Percentiles rank a stretch among this genome's conserved stretches.
These are phyloP conservation scores for Burhinus oedicnemus DNA, from an alignment of 2,113 vertebrate species.

Conservation along the genomic window DNA sequence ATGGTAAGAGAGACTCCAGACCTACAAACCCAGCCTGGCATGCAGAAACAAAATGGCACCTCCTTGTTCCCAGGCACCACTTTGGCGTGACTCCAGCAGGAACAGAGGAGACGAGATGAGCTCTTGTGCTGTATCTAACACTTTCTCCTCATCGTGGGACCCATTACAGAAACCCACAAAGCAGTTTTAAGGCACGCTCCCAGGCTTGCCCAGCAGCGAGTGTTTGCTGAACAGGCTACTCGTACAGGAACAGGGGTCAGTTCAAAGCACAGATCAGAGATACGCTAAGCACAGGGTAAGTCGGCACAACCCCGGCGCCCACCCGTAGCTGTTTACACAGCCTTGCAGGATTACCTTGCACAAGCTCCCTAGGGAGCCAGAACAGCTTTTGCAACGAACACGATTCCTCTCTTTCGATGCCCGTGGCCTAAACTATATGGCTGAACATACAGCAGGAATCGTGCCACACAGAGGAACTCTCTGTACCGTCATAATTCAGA, in stretches of 20 bases:
- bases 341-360: neutral
- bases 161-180: neutral
- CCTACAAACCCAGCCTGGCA: neutral
- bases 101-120: neutral
- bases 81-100: neutral
- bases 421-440: fast-evolving
- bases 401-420: neutral
- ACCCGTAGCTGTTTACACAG: neutral
- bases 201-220: neutral
- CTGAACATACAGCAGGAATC: neutral
- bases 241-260: neutral
- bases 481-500: fast-evolving
- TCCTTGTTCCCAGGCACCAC: neutral
- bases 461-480: neutral
- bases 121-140: neutral
- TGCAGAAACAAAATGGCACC: slow-evolving; percentile 20
- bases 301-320: neutral
- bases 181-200: neutral
- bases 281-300: too few species aligned
- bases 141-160: neutral
- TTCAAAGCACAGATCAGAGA: neutral
- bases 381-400: neutral
- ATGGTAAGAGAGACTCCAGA: neutral
- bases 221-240: neutral
- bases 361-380: neutral